Conservation (phyloP, 2,797 vertebrate genomes). For the Sebastes dallii region DNA sequence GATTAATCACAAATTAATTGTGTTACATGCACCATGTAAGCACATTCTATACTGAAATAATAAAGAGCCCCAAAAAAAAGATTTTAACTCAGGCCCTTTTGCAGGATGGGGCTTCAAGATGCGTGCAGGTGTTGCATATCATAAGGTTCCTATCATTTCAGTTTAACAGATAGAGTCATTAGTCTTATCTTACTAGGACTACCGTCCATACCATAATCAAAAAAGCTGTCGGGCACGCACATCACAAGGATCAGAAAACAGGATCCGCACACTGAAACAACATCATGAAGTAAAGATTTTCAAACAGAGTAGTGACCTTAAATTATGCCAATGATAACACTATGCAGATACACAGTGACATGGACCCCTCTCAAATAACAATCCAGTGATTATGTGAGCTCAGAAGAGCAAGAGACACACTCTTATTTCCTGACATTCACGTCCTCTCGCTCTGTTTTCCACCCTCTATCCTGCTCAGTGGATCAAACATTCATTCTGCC, state of each 20-base stretch:
- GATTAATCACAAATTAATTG: neutral
- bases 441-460: neutral
- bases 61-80: neutral
- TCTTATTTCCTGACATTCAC: neutral
- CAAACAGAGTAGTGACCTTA: neutral
- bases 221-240: no score
- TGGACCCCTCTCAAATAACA: neutral
- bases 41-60: neutral
- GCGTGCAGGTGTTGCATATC: neutral
- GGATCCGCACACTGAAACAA: neutral
- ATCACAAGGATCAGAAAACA: no score
- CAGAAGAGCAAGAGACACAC: neutral
- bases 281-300: neutral
- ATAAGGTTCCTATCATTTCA: neutral
- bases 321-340: neutral
- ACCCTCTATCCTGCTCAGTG: neutral
- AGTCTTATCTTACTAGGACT: neutral
- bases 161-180: neutral
- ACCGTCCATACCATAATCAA: no score
- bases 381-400: neutral
- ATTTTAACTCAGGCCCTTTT: no score
- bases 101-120: neutral
- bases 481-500: constrained; percentile 24
- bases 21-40: neutral
- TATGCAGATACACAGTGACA: neutral